These are phyloP conservation scores for Bombus waltoni DNA, from an alignment of 1,140 invertebrate genomes.

Conservation along the genomic window DNA sequence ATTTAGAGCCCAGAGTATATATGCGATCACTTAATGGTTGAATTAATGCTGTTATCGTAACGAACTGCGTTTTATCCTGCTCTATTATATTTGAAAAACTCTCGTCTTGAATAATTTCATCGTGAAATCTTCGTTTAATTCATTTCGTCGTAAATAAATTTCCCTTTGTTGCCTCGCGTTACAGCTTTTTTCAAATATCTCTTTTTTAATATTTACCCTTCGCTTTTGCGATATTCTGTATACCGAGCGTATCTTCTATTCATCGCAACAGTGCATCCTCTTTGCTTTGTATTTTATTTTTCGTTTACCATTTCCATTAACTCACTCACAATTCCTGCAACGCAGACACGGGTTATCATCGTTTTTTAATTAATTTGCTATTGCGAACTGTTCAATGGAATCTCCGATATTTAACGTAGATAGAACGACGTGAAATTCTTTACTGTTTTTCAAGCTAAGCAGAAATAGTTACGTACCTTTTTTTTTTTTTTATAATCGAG, in stretches of 20 bases:
- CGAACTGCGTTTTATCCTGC: neutral
- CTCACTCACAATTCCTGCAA: too few relatives aligned
- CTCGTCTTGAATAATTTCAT: neutral
- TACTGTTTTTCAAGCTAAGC: too few relatives aligned
- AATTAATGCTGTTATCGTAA: conserved; percentile 11
- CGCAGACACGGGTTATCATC: too few relatives aligned
- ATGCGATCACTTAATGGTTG: neutral
- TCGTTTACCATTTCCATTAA: neutral
- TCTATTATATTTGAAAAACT: neutral
- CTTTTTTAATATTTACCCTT: neutral
- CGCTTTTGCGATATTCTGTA: neutral
- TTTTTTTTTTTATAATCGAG: too few relatives aligned
- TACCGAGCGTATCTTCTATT: neutral
- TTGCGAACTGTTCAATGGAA: too few relatives aligned
- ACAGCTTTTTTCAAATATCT: neutral
- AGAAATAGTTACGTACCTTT: too few relatives aligned
- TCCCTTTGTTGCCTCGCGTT: neutral
- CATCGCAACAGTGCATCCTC: neutral
- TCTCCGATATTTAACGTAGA: too few relatives aligned
- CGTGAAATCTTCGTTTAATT: neutral
- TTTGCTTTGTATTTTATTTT: neutral
- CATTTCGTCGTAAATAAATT: neutral
- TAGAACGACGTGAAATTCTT: too few relatives aligned
- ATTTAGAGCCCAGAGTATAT: neutral
- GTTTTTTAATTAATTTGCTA: too few relatives aligned